Evolutionary conservation across 2,113 vertebrate species (phyloP), one percentile per base, ranked within the genome.

Genomic region (Mesembrinibis cayennensis): DNA sequence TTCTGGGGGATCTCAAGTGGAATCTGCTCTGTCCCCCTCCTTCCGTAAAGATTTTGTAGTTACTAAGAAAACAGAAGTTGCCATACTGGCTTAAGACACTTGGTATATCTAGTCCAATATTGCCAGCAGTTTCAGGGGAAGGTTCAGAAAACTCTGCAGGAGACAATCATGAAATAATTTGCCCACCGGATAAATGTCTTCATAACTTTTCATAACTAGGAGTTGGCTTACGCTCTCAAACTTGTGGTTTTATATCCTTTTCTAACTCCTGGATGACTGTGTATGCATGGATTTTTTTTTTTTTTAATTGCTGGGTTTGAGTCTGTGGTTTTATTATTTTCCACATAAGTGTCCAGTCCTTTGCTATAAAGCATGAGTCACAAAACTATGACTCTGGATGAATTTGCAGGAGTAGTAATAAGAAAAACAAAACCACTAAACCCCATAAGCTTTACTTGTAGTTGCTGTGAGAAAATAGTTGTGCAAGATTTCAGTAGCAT

Each of bases 311-410:
- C 55, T 59, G 56, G 9, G 9, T 73, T 92, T 73, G 53, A 76
- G 40, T 80, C 74, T 93, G 65, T 93, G 89, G 50, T 65, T 79
- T 95, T 78, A 42, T 76, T 40, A 62, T 96, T 96, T 97, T 97
- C 87, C 89, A 66, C 59, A 5, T 8, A 79, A 87, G 36, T 36
- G 61, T 95, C 83, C 77, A 77, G 40, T 79, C 53, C 49, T 91
- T 77, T 92, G 77, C 95, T 79, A 13, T 76, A 73, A 91, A 82
- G 47, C 45, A 36, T 95, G 96, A 96, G 83, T 95, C 91, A 96
- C 70, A 89, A 42, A 92, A 76, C 34, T 49, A 9, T 91, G 78
- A 72, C 58, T 89, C 47, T 30, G 32, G 49, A 76, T 87, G 77
- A 79, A 21, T 95, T 89, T 94, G 77, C 83, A 90, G 62, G 62